phyloP scores from a whole-genome alignment of 2,113 vertebrate genomes.

The Scomber colias region DNA sequence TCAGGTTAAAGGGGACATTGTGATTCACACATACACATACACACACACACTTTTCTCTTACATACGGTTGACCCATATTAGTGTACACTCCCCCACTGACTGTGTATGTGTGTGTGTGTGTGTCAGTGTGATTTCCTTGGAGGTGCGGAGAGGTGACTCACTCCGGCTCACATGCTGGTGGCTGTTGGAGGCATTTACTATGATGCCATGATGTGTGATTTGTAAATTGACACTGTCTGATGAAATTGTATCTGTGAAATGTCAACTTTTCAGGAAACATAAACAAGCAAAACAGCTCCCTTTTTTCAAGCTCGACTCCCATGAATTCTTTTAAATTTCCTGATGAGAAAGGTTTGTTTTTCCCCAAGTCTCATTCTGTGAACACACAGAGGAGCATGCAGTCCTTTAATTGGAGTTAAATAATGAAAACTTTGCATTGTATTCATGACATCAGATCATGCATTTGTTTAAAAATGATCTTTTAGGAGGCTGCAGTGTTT shows the following conservation, averaged over 20 bases:
- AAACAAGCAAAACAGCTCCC: constrained; percentile 31
- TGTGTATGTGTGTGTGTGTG: constrained; percentile 29
- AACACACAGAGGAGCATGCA: background rate
- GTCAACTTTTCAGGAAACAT: constrained; percentile 57
- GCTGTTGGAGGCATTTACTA: constrained; percentile 40
- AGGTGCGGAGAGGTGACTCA: constrained; percentile 76
- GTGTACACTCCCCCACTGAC: background rate
- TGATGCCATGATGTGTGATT: constrained; percentile 62
- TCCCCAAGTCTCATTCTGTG: background rate
- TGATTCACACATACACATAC: constrained; percentile 32
- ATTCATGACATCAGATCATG: background rate
- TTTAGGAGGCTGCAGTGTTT: background rate
- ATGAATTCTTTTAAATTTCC: constrained; percentile 26
- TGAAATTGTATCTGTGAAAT: constrained; percentile 55
- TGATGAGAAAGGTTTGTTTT: constrained; percentile 11
- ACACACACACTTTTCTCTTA: constrained; percentile 8
- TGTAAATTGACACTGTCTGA: constrained; percentile 59
- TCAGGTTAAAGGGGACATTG: constrained; percentile 53
- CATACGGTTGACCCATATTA: constrained; percentile 46
- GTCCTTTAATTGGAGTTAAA: background rate
- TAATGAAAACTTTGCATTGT: constrained; percentile 7
- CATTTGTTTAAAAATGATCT: background rate
- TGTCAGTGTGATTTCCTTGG: constrained; percentile 56
- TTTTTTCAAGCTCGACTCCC: background rate
- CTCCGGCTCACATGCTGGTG: constrained; percentile 50